Evolutionary conservation across 1,140 invertebrate genomes (phyloP).

Genomic region (Drosophila littoralis): DNA sequence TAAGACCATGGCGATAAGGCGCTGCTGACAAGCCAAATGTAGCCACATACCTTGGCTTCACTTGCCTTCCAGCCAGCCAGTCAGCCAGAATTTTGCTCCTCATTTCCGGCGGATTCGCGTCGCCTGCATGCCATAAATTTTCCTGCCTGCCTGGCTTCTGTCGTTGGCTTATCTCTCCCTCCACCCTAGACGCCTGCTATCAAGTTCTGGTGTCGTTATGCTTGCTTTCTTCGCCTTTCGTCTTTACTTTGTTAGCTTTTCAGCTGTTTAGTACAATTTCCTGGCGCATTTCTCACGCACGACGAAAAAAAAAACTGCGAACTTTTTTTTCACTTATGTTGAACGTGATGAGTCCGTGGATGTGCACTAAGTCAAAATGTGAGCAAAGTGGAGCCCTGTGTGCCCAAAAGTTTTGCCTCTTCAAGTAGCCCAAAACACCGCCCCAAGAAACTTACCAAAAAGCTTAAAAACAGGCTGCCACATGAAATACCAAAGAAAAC

Average conservation of each 20-base stretch:
- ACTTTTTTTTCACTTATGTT: slow-evolving; percentile 75
- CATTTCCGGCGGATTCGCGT: slow-evolving; percentile 70
- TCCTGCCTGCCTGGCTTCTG: slow-evolving; percentile 50
- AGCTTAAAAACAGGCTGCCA: slow-evolving; percentile 15
- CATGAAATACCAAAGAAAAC: slow-evolving; percentile 22
- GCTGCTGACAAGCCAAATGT: slow-evolving; percentile 9
- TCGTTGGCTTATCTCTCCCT: slow-evolving; percentile 60
- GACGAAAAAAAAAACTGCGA: slow-evolving; percentile 7
- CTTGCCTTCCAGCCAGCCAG: slow-evolving; percentile 13
- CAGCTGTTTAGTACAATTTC: slow-evolving; percentile 73
- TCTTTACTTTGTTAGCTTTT: slow-evolving; percentile 52
- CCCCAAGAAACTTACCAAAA: slow-evolving; percentile 8
- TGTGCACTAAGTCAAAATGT: slow-evolving; percentile 75
- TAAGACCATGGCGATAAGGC: slow-evolving; percentile 39
- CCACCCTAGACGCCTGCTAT: background rate
- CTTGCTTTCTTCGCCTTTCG: slow-evolving; percentile 54
- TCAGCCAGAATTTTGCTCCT: slow-evolving; percentile 54
- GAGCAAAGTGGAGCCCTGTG: slow-evolving; percentile 30
- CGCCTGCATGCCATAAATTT: slow-evolving; percentile 72
- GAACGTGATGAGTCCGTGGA: slow-evolving; percentile 62
- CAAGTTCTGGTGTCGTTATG: slow-evolving; percentile 54
- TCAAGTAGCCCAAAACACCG: slow-evolving; percentile 23
- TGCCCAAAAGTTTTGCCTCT: slow-evolving; percentile 44
- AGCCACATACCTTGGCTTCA: slow-evolving; percentile 10
- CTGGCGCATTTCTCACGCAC: slow-evolving; percentile 69